Conservation (phyloP, 2,113 vertebrate species). For the Trochalopteron elliotii region DNA sequence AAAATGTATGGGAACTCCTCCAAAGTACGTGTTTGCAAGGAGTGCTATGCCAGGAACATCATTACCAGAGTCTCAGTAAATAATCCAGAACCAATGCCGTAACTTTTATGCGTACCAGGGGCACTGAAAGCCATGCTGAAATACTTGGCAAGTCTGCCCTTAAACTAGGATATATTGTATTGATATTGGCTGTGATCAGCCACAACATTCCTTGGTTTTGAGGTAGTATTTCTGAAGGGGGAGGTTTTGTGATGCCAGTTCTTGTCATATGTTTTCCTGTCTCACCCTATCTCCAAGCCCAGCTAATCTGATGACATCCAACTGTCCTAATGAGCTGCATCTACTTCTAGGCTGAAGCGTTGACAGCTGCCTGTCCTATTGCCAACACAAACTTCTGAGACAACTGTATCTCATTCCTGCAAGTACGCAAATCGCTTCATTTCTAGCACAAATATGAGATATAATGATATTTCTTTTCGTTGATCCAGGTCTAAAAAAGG, state of each 20-base stretch:
- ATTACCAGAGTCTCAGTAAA: constrained; percentile 42
- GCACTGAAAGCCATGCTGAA: constrained; percentile 42
- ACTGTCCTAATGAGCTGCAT: constrained; percentile 59
- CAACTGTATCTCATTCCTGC: constrained; percentile 26
- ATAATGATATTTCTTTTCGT: not conserved
- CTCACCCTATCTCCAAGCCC: constrained; percentile 47
- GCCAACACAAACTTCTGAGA: constrained; percentile 55
- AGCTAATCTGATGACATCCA: constrained; percentile 63
- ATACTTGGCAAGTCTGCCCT: constrained; percentile 31
- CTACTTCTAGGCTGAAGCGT: constrained; percentile 37
- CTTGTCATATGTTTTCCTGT: constrained; percentile 63
- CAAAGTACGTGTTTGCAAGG: constrained; percentile 47
- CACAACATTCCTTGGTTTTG: constrained; percentile 57
- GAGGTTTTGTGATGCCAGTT: constrained; percentile 7
- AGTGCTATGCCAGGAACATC: constrained; percentile 56
- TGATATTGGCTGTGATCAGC: constrained; percentile 38
- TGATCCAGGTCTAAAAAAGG: constrained; percentile 12
- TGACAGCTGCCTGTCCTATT: constrained; percentile 55
- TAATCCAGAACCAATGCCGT: constrained; percentile 46
- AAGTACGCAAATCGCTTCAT: constrained; percentile 11
- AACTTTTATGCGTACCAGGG: constrained; percentile 58
- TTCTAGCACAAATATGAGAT: constrained; percentile 46
- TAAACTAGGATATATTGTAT: constrained; percentile 50
- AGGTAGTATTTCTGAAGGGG: constrained; percentile 46
- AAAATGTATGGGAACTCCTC: constrained; percentile 33